phyloP scores from a whole-genome alignment of 2,113 vertebrate species.

The Nerophis lumbriciformis region DNA sequence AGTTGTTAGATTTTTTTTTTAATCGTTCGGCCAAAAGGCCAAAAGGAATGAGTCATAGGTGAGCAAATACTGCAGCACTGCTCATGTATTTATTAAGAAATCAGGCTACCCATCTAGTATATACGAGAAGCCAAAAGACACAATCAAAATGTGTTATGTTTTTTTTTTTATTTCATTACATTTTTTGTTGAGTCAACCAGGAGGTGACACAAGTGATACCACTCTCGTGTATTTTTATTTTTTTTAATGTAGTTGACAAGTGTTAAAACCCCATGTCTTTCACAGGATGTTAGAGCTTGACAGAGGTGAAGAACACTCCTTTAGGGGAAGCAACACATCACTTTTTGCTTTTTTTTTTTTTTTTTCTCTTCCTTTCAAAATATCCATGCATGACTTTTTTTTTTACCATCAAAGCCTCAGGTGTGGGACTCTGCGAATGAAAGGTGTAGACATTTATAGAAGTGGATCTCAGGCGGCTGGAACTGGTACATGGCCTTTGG shows the following conservation, averaged over 20 bases:
- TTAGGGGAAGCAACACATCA: slow-evolving; percentile 21
- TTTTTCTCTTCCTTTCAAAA: slow-evolving; percentile 25
- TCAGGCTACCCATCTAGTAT: slow-evolving; percentile 4
- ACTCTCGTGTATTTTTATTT: not conserved
- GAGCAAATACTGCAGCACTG: slow-evolving; percentile 14
- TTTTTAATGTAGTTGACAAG: not conserved
- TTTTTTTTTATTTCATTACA: not conserved
- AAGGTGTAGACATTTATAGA: slow-evolving; percentile 34
- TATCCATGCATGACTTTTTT: slow-evolving; percentile 35
- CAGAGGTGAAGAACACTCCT: slow-evolving; percentile 27
- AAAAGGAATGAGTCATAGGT: slow-evolving; percentile 34
- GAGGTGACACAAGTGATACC: slow-evolving; percentile 1
- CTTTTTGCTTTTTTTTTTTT: slow-evolving; percentile 11
- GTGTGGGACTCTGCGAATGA: slow-evolving; percentile 32
- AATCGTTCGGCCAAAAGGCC: slow-evolving; percentile 50
- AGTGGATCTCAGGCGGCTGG: slow-evolving; percentile 35
- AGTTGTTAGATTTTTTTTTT: slow-evolving; percentile 14
- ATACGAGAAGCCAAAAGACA: not conserved
- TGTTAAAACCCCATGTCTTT: slow-evolving; percentile 14
- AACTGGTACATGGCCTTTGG: slow-evolving; percentile 45
- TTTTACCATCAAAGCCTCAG: slow-evolving; percentile 24
- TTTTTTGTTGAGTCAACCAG: not conserved
- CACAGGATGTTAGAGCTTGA: slow-evolving; percentile 18
- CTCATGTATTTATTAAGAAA: slow-evolving; percentile 19
- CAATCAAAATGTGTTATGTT: slow-evolving; percentile 2